Evolutionary conservation across 2,888 invertebrate species (phyloP), one percentile per base, ranked within the genome.

Genomic region (Agrilus cyanescens): DNA sequence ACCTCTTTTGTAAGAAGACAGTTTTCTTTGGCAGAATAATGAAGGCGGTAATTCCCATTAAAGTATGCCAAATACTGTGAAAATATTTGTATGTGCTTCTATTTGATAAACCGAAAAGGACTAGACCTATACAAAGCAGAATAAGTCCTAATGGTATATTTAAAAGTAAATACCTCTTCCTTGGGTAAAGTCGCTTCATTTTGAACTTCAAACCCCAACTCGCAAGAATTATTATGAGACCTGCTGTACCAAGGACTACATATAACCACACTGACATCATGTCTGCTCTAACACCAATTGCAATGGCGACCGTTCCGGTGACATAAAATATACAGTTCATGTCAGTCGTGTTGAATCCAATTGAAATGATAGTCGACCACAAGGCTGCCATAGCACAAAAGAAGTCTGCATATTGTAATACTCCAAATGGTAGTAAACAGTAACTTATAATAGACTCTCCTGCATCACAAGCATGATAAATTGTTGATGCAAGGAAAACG

Each of bases 381-480:
- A 91, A 87, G 0, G 88, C 82, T 56, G 89, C 69, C 2, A 91
- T 70, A 0, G 88, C 90, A 52, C 85, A 85, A 62, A 85, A 88
- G 62, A 91, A 93, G 61, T 93, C 91, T 31, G 85, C 85, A 59
- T 87, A 91, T 57, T 89, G 88, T 32, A 93, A 69, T 0, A 88
- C 82, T 40, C 77, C 76, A 45, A 85, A 74, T 54, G 77, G 73
- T 46, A 85, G 75, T 46, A 93, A 73, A 63, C 91, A 93, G 59
- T 82, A 81, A 40, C 79, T 80, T 50, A 85, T 83, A 49, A 77
- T 70, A 45, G 86, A 82, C 37, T 80, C 77, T 0, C 84, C 83
- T 0, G 85, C 82, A 59, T 93, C 91, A 62, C 93, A 93, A 0
- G 90, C 89, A 64, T 93, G 93, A 69, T 93, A 93, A 63, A 91